phyloP scores from a whole-genome alignment of 2,888 invertebrate species.

The Limnephilus marmoratus region DNA sequence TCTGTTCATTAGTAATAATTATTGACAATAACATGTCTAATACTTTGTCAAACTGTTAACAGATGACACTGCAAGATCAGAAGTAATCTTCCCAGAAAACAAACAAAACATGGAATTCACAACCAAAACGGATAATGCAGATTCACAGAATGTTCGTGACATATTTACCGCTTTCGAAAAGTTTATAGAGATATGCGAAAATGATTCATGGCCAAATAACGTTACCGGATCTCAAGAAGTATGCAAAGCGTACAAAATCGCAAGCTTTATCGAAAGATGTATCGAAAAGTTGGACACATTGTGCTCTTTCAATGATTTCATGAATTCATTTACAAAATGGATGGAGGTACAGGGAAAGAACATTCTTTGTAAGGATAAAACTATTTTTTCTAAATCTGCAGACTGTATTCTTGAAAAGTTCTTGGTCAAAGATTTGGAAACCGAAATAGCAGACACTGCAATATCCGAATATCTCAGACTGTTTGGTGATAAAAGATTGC shows the following conservation, averaged over 20 bases:
- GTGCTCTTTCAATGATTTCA: constrained; percentile 72
- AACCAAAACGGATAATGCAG: not conserved
- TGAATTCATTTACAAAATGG: constrained; percentile 65
- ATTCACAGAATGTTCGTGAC: constrained; percentile 68
- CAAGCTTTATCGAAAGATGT: constrained; percentile 77
- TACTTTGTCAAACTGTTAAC: constrained; percentile 53
- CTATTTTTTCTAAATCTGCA: constrained; percentile 71
- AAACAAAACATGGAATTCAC: constrained; percentile 42
- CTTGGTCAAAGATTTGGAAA: constrained; percentile 69
- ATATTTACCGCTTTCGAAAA: constrained; percentile 77
- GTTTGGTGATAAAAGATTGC: constrained; percentile 72
- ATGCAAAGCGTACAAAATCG: constrained; percentile 76
- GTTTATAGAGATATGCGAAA: constrained; percentile 75
- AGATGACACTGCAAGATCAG: constrained; percentile 47
- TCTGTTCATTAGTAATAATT: not conserved
- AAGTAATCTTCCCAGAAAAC: constrained; percentile 55
- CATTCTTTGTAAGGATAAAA: constrained; percentile 63
- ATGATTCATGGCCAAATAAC: constrained; percentile 73
- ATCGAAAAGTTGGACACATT: constrained; percentile 74
- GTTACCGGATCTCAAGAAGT: constrained; percentile 74
- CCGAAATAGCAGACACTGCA: constrained; percentile 71
- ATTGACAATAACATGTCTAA: constrained; percentile 24
- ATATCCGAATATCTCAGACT: constrained; percentile 72
- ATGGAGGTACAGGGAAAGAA: constrained; percentile 67
- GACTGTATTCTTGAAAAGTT: constrained; percentile 74